These are phyloP conservation scores for Cataglyphis cursor DNA, from an alignment of 2,888 invertebrate genomes.

Conservation along the genomic window DNA sequence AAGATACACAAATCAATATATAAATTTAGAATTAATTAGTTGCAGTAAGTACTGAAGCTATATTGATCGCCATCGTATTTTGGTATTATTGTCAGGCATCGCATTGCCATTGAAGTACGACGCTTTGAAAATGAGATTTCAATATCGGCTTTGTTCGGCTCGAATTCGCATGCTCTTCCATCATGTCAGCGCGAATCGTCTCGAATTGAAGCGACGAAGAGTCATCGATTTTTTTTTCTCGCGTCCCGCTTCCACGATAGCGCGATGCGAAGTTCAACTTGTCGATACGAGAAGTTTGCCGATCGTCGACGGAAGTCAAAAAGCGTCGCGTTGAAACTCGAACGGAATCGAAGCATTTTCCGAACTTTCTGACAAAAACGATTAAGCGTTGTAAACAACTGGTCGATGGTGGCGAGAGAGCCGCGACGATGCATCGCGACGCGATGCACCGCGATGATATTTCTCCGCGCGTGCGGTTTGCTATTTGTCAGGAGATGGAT, in stretches of 20 bases:
- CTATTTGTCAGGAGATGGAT: conserved; percentile 56
- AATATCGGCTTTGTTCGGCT: conserved; percentile 48
- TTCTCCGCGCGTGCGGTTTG: conserved; percentile 39
- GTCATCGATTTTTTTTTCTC: conserved; percentile 26
- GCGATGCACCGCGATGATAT: conserved; percentile 50
- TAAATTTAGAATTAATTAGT: background rate
- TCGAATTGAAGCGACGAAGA: conserved; percentile 42
- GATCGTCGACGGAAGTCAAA: conserved; percentile 50
- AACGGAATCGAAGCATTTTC: conserved; percentile 51
- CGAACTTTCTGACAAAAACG: conserved; percentile 57
- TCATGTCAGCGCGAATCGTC: conserved; percentile 46
- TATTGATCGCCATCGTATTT: conserved; percentile 41
- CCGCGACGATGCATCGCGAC: conserved; percentile 40
- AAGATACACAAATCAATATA: background rate
- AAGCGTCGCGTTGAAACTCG: conserved; percentile 50
- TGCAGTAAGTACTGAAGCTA: background rate
- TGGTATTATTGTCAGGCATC: conserved; percentile 33
- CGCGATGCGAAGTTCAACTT: conserved; percentile 25
- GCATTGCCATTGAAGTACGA: conserved; percentile 31
- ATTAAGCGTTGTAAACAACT: conserved; percentile 57
- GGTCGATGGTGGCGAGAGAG: conserved; percentile 31
- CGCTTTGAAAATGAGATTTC: conserved; percentile 50
- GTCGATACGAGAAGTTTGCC: conserved; percentile 47
- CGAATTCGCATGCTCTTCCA: conserved; percentile 42
- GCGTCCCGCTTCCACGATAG: conserved; percentile 21